Evolutionary conservation across 1,140 invertebrate species (phyloP), one percentile per base, ranked within the genome.

Genomic region (Eriosoma lanigerum): DNA sequence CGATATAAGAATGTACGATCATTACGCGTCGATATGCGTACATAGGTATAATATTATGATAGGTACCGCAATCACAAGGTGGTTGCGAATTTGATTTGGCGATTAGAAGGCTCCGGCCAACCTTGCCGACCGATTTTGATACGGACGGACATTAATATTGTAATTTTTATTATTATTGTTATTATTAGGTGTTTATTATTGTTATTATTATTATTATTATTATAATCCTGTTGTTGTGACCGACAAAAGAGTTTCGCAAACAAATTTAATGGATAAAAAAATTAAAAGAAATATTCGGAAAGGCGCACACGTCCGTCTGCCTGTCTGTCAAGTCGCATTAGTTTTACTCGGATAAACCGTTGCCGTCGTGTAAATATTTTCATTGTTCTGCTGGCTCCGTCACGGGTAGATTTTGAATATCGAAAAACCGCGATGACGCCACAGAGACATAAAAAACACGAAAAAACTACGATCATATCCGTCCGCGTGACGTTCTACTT

Each of bases 221-320:
- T 24, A 56, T 56, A 24, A 5, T 10, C 5, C 52, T 6, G 21
- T 21, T n/a, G 12, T 56, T 2, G 19, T 3, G 8, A 19, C n/a
- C 19, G 3, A 76, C 54, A 21, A 44, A 9, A 10, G 54, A 26
- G 56, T 75, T 75, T 75, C 72, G 72, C 72, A 75, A 75, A 75
- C 54, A 29, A n/a, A n/a, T n/a, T n/a, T n/a, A n/a, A n/a, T n/a
- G n/a, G n/a, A n/a, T n/a, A n/a, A 4, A 60, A 60, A 24, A 6
- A 60, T 24, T 9, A 60, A 60, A 60, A 29, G 6, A n/a, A 60
- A 58, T 24, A 15, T 13, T 26, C 12, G 8, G 6, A 17, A 3
- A 26, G 26, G 13, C 9, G 24, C 1, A 26, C 24, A 13, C 26
- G 58, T 60, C 56, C 12, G 9, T 21, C 13, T 72, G 46, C 26